Percentiles rank a stretch among this genome's conserved stretches.
Conservation (phyloP, 2,797 vertebrate species). For the Anolis apletophallus region DNA sequence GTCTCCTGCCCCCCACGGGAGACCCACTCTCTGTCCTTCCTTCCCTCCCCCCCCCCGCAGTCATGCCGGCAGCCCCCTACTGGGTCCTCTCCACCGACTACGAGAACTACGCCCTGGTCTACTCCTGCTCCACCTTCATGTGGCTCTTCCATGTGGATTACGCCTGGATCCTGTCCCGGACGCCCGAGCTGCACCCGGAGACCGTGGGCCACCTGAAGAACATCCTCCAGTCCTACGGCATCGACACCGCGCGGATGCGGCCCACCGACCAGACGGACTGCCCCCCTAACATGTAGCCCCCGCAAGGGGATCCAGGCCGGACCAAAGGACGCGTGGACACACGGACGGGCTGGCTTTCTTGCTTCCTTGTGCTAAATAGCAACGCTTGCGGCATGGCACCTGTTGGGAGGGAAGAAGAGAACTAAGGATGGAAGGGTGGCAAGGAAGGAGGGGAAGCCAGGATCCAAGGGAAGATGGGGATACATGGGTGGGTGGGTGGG, state of each 20-base stretch:
- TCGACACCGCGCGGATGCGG: conserved; percentile 84
- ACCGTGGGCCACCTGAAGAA: conserved; percentile 80
- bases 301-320: background rate
- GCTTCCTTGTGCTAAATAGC: conserved; percentile 7
- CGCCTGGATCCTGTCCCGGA: conserved; percentile 88
- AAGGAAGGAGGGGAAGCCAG: too few species aligned
- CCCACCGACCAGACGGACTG: conserved; percentile 85
- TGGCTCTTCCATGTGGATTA: conserved; percentile 89
- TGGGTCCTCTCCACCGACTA: conserved; percentile 93
- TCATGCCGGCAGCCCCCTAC: conserved; percentile 88
- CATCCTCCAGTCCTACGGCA: conserved; percentile 83
- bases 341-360: background rate
- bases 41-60: conserved; percentile 69
- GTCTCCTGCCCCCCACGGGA: background rate
- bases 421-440: too few species aligned
- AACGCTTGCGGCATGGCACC: background rate
- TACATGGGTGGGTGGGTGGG: too few species aligned
- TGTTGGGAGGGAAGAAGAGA: too few species aligned
- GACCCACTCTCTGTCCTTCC: background rate
- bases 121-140: conserved; percentile 89
- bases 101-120: conserved; percentile 85
- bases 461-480: too few species aligned
- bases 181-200: conserved; percentile 81
- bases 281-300: conserved; percentile 72
- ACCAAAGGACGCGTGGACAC: background rate